Conservation (phyloP, 2,888 invertebrate genomes). For the Diaprepes abbreviatus region DNA sequence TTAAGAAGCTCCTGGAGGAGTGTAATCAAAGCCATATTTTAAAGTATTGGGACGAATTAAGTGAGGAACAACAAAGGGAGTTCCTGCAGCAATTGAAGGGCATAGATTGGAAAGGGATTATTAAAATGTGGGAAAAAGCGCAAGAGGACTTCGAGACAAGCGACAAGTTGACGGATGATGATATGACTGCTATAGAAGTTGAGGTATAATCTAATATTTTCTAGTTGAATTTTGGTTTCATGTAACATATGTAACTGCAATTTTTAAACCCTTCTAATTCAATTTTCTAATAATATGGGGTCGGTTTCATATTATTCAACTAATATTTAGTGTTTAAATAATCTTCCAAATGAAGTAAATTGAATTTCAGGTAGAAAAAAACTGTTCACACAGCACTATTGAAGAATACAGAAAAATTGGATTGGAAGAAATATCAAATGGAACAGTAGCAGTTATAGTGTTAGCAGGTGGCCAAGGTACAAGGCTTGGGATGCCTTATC, state of each 20-base stretch:
- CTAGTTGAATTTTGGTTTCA: no score
- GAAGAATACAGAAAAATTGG: conserved; percentile 79
- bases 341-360: conserved; percentile 68
- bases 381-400: conserved; percentile 74
- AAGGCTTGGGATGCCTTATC: conserved; percentile 91
- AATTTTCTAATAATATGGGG: no score
- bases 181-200: conserved; percentile 30
- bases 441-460: conserved; percentile 87
- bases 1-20: conserved; percentile 50
- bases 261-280: no score
- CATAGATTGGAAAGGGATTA: conserved; percentile 60
- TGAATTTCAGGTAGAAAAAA: conserved; percentile 73
- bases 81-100: conserved; percentile 54
- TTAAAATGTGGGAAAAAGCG: conserved; percentile 57
- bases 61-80: conserved; percentile 51
- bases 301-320: no score
- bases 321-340: not conserved
- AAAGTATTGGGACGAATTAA: conserved; percentile 55
- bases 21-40: conserved; percentile 57
- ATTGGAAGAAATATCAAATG: conserved; percentile 71
- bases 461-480: conserved; percentile 99
- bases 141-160: conserved; percentile 33
- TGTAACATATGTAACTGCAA: no score
- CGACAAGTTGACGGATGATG: conserved; percentile 27
- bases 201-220: conserved; percentile 69